Conservation (phyloP, 2,113 vertebrate genomes). For the Proteles cristata region DNA sequence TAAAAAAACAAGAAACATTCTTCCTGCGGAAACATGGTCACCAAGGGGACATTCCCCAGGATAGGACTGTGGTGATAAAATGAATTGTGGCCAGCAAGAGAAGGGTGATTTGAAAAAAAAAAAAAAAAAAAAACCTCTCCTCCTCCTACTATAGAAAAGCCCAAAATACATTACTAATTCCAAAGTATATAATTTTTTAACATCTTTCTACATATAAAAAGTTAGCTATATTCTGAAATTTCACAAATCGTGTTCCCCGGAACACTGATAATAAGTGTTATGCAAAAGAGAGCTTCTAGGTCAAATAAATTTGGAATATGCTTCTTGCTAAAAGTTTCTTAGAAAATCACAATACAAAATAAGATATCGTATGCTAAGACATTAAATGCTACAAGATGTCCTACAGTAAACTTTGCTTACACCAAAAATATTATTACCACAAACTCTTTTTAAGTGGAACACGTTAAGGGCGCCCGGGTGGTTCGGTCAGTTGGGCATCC, state of each 20-base stretch:
- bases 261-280: not conserved
- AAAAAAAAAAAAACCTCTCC: not conserved
- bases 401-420: not conserved
- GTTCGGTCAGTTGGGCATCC: too few relatives aligned
- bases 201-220: not conserved
- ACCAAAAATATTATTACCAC: not conserved
- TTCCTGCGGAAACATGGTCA: not conserved
- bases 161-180: not conserved
- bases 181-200: not conserved
- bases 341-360: not conserved
- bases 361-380: too few relatives aligned
- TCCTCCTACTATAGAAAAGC: not conserved
- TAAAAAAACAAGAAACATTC: constrained; percentile 11
- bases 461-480: not conserved
- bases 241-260: not conserved
- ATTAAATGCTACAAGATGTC: not conserved
- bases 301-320: not conserved
- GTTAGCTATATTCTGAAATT: not conserved
- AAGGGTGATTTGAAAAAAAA: not conserved
- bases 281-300: not conserved
- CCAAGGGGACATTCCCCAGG: not conserved
- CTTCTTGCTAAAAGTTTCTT: not conserved
- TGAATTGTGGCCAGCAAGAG: not conserved
- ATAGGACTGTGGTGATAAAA: not conserved
- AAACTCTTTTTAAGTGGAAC: not conserved